Percentiles rank a stretch among this genome's conserved stretches.
Conservation (phyloP, 1,140 invertebrate species). For the Teleopsis dalmanni region DNA sequence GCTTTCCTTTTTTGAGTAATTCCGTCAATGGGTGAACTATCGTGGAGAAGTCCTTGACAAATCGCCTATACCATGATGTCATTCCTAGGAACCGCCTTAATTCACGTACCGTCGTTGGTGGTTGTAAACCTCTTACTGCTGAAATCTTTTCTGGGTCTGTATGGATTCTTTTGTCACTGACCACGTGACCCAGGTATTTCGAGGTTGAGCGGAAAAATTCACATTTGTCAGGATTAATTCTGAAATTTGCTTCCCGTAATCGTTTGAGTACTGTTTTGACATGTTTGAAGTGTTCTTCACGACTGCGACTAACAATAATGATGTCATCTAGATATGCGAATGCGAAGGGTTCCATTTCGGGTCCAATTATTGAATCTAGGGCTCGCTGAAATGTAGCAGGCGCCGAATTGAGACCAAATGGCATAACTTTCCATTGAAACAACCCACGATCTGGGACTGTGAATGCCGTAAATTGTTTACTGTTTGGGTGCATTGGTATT, state of each 20-base stretch:
- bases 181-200: constrained; percentile 2
- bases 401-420: too few species aligned
- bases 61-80: constrained; percentile 13
- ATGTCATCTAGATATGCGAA: constrained; percentile 14
- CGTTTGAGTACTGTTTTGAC: not conserved
- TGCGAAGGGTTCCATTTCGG: too few species aligned
- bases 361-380: too few species aligned
- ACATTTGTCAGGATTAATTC: constrained; percentile 3
- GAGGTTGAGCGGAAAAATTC: not conserved
- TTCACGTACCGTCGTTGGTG: constrained; percentile 2
- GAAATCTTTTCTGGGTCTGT: constrained; percentile 12
- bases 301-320: constrained; percentile 4
- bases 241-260: constrained; percentile 1
- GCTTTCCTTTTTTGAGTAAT: too few species aligned
- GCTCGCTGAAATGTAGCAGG: too few species aligned
- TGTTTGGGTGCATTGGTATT: too few species aligned
- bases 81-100: constrained; percentile 6
- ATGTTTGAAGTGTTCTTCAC: not conserved
- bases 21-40: constrained; percentile 10
- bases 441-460: too few species aligned
- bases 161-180: constrained; percentile 4
- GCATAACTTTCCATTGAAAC: too few species aligned
- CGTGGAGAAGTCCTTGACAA: constrained; percentile 8
- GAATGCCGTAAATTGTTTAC: too few species aligned
- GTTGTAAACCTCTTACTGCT: constrained; percentile 2